Evolutionary conservation across 2,888 invertebrate species (phyloP).

Genomic region (Eudasyphora cyanicolor): DNA sequence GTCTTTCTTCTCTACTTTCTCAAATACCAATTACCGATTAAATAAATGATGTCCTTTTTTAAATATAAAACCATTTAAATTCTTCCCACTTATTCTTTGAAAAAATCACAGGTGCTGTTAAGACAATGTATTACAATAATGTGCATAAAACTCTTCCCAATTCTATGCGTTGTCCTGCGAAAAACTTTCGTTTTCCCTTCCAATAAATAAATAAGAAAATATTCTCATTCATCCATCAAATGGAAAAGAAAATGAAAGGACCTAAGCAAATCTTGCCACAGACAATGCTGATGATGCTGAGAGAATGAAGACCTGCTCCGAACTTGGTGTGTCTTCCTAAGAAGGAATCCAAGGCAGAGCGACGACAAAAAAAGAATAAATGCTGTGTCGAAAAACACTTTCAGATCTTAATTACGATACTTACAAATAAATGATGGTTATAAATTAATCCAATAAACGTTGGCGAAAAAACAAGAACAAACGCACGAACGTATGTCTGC

Average conservation of each 20-base stretch:
- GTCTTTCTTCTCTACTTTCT: too few species aligned
- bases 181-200: background rate
- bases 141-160: background rate
- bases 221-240: constrained; percentile 9
- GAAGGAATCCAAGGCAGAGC: too few species aligned
- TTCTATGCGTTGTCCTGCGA: background rate
- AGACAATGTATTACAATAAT: background rate
- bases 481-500: background rate
- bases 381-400: constrained; percentile 26
- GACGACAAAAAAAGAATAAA: constrained; percentile 14
- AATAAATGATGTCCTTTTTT: too few species aligned
- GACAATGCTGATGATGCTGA: background rate
- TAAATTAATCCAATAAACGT: constrained; percentile 62
- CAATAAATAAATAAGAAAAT: background rate
- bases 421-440: constrained; percentile 55
- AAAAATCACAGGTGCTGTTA: background rate
- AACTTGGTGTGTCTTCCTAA: too few species aligned
- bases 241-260: background rate
- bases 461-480: constrained; percentile 10
- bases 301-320: background rate
- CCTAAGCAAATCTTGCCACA: background rate
- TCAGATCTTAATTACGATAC: constrained; percentile 54
- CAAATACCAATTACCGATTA: too few species aligned
- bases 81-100: background rate
- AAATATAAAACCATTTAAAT: too few species aligned